Percentiles rank a stretch among this genome's conserved stretches.
These are phyloP conservation scores for Parus major DNA, from an alignment of 2,113 vertebrate genomes.

Conservation along the genomic window DNA sequence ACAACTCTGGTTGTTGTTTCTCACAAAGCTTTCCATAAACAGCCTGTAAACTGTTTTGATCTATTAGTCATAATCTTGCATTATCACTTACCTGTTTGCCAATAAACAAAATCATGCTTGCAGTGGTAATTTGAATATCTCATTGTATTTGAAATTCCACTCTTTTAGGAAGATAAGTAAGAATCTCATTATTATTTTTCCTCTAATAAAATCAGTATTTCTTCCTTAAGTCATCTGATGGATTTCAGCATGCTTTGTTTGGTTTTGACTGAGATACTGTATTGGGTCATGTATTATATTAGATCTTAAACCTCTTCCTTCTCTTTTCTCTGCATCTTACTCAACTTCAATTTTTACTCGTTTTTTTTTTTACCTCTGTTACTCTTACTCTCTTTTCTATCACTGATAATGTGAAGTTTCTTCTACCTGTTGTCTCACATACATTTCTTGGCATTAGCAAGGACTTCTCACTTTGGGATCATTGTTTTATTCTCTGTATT, in stretches of 20 bases:
- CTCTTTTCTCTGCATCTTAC: not conserved
- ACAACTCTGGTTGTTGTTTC: not conserved
- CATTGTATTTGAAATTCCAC: not conserved
- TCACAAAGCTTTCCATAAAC: not conserved
- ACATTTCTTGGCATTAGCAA: not conserved
- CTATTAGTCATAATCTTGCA: not conserved
- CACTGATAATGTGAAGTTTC: not conserved
- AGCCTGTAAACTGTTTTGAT: not conserved
- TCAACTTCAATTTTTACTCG: not conserved
- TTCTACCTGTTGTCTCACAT: not conserved
- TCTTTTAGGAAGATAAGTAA: not conserved
- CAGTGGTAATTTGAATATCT: not conserved
- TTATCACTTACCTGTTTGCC: not conserved
- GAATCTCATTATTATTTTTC: not conserved
- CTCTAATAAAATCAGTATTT: not conserved
- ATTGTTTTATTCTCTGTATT: not conserved
- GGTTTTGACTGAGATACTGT: not conserved
- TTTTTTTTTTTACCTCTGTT: not conserved
- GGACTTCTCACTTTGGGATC: not conserved
- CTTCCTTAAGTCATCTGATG: not conserved
- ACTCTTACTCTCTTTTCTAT: not conserved
- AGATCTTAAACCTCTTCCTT: not conserved
- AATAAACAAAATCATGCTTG: not conserved
- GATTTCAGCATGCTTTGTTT: not conserved
- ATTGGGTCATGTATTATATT: not conserved